phyloP scores from a whole-genome alignment of 2,797 vertebrate species.

The Coregonus suidteri region DNA sequence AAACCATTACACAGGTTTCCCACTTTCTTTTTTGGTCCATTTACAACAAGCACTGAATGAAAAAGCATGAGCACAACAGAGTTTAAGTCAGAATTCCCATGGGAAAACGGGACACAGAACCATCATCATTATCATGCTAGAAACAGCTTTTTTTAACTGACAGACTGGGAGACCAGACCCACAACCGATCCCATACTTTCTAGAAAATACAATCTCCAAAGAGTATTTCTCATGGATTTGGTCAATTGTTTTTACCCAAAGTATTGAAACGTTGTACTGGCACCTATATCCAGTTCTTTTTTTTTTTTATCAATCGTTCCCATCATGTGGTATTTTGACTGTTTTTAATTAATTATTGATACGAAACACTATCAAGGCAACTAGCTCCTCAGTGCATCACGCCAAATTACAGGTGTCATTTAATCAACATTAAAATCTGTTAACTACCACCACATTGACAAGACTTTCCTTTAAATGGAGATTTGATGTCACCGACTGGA shows the following conservation, averaged over 20 bases:
- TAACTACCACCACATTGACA: constrained; percentile 26
- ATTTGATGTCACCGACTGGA: constrained; percentile 36
- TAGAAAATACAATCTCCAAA: background rate
- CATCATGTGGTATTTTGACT: background rate
- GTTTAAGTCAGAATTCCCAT: background rate
- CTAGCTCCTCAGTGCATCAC: constrained; percentile 51
- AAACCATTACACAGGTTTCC: constrained; percentile 8
- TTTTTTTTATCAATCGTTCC: background rate
- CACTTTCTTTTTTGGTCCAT: background rate
- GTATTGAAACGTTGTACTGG: constrained; percentile 22
- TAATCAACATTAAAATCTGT: constrained; percentile 14
- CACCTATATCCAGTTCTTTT: background rate
- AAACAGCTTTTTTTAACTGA: background rate
- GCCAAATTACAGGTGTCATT: constrained; percentile 42
- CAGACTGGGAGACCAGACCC: background rate
- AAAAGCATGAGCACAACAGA: background rate
- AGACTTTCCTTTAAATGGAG: constrained; percentile 19
- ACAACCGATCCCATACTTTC: background rate
- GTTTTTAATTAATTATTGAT: background rate
- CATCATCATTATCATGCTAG: background rate
- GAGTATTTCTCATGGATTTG: constrained; percentile 1
- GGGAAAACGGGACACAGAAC: background rate
- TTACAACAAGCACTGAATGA: background rate
- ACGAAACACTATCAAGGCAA: constrained; percentile 34
- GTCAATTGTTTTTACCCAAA: background rate